Base-by-base conservation (phyloP, 2,113 vertebrate genomes). In the Cheirogaleus medius region DNA sequence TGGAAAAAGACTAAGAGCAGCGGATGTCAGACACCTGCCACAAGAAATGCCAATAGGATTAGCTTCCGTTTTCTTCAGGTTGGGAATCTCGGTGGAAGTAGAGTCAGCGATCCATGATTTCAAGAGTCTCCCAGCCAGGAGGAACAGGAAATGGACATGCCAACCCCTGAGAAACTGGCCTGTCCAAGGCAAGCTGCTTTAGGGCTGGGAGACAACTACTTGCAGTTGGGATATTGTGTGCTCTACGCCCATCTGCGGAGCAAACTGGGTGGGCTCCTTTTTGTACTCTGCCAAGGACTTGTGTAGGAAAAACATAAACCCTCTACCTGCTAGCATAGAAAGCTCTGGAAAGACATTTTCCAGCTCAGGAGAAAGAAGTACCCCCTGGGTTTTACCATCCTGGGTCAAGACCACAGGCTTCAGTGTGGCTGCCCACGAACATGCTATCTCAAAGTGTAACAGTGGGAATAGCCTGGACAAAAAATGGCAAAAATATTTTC, bases 301-400 rank as follows among this genome's bases (percentile, higher is more conserved):
- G 49, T 66, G 27, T 20, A 47, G 27, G 77, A 44, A 25, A 90
- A 52, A 54, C 9, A 25, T 18, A 42, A 86, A n/a, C 17, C 4
- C 82, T 68, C 60, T 39, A 25, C 7, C 34, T 90, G 52, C 89
- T 25, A 60, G 74, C 42, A 95, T 66, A 52, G 39, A 82, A 47
- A 86, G 9, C 39, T 74, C 49, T 34, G 76, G 68, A 56, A 42
- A 34, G 49, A 74, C 37, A 32, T 8, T 63, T 20, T 10, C 18
- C n/a, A 21, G 14, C 39, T 29, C 1, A n/a, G 11, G 39, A 20
- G 12, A 78, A 64, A 77, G 20, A 49, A n/a, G 32, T 20, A 52
- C 18, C 52, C 15, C 23, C 13, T 8, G 34, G 37, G 21, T 1
- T 39, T 66, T 52, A 14, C 42, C 39, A 17, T 1, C 14, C 15